phyloP scores from a whole-genome alignment of 2,797 vertebrate genomes.

The Chaenodraco wilsoni region DNA sequence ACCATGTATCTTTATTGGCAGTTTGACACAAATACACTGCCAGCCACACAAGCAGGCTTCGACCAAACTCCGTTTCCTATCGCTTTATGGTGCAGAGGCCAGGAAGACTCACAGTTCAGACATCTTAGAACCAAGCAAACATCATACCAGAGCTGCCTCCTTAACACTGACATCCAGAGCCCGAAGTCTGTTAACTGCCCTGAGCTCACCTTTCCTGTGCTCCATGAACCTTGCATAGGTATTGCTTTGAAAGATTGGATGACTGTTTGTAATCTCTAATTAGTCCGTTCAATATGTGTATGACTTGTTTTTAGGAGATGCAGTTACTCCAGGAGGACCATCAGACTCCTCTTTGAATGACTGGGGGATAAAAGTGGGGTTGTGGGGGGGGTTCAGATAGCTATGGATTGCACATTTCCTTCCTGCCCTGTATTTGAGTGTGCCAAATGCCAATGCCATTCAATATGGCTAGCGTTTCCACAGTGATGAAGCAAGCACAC shows the following conservation, averaged over 20 bases:
- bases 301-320: background rate
- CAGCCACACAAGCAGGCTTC: conserved; percentile 1
- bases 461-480: conserved; percentile 78
- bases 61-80: background rate
- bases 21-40: conserved; percentile 8
- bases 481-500: conserved; percentile 60
- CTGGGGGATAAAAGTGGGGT: background rate
- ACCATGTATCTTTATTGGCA: background rate
- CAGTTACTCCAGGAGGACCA: conserved; percentile 5
- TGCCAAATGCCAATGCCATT: conserved; percentile 66
- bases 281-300: conserved; percentile 5
- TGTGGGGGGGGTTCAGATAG: conserved; percentile 5
- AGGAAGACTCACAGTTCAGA: background rate
- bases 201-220: background rate
- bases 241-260: background rate
- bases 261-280: background rate
- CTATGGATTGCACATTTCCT: conserved; percentile 36
- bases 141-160: background rate
- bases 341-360: conserved; percentile 8
- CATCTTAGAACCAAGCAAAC: background rate
- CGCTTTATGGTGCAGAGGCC: conserved; percentile 1
- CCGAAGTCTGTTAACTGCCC: background rate
- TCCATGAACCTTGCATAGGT: background rate
- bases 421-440: conserved; percentile 44
- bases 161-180: background rate